Base-by-base conservation (phyloP, 30 jellyfish, hydroid and myxozoan species). In the Hydractinia echinata region DNA sequence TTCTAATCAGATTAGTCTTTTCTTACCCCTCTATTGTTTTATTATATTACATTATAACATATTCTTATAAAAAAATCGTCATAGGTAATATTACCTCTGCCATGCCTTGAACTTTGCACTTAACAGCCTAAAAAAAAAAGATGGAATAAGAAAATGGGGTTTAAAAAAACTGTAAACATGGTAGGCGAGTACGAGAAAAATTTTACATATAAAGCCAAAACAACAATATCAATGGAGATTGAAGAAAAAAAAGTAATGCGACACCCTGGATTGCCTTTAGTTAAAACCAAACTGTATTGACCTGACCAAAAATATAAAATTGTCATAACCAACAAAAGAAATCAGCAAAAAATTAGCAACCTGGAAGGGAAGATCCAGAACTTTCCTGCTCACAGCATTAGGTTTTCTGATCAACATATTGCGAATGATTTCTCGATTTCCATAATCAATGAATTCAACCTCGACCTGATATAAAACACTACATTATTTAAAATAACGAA, bases 401-500 rank as follows among this genome's bases (percentile, higher is more conserved):
- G 95, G 91, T 76, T 86, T 83, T 55, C 95, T 79, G 8, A 91
- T 58, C 0, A 85, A 67, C 10, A 62, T 13, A 72, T 55, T 20
- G 6, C 81, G 78, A 8, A 91, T 81, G 20, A 82, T 56, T 21
- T 81, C 96, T 78, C 79, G 72, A 66, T 87, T 86, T 1, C 98
- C 98, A 80, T 83, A 83, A 54, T 91, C 98, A 11, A 91, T 67
- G 53, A 91, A 91, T 52, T 86, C 89, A 19, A 91, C 88, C 74
- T 85, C 93, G 15, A 82, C 95, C 97, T 90, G 62, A 53, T 70
- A 83, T 11, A 18, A 66, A 11, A 13, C 18, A 51, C n/a, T 10
- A n/a, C 61, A 16, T 6, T 8, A 51, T 1, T 16, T 11, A 73
- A 21, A 15, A 11, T 49, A 20, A 30, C 15, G 52, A 73, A 15